phyloP scores from a whole-genome alignment of 2,113 vertebrate species.

The Coracopsis vasa region DNA sequence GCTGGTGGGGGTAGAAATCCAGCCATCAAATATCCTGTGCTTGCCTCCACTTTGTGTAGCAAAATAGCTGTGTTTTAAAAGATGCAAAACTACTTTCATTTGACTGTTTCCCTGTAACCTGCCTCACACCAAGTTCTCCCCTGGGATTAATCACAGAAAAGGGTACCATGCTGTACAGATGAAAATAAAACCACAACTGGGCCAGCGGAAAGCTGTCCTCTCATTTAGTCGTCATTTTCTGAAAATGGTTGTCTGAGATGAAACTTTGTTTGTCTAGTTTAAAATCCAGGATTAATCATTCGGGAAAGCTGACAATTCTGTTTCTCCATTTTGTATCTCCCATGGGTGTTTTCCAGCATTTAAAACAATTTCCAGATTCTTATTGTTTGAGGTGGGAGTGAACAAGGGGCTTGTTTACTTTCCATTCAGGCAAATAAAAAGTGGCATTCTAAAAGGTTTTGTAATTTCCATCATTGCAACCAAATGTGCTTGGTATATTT shows the following conservation, averaged over 20 bases:
- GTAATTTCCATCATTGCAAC: neutral
- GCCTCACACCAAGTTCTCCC: neutral
- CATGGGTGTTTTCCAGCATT: neutral
- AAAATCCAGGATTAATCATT: neutral
- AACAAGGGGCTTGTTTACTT: neutral
- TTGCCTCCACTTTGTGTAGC: neutral
- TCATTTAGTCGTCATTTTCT: neutral
- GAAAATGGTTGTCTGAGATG: neutral
- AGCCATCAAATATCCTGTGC: rapidly evolving
- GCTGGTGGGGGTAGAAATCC: neutral
- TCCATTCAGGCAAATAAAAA: neutral
- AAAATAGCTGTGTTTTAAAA: neutral
- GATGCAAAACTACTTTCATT: neutral
- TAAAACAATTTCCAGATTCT: neutral
- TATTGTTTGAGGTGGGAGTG: neutral
- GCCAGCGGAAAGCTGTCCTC: neutral
- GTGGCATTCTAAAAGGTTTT: neutral
- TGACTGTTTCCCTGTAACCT: neutral
- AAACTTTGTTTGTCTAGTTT: neutral
- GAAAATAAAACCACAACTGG: neutral
- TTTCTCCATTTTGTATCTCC: neutral
- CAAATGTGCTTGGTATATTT: neutral
- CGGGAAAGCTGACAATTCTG: rapidly evolving
- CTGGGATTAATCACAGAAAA: neutral
- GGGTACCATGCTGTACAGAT: neutral